Base-by-base conservation (phyloP, 2,888 invertebrate genomes). In the Branchipolynoe longqiensis region DNA sequence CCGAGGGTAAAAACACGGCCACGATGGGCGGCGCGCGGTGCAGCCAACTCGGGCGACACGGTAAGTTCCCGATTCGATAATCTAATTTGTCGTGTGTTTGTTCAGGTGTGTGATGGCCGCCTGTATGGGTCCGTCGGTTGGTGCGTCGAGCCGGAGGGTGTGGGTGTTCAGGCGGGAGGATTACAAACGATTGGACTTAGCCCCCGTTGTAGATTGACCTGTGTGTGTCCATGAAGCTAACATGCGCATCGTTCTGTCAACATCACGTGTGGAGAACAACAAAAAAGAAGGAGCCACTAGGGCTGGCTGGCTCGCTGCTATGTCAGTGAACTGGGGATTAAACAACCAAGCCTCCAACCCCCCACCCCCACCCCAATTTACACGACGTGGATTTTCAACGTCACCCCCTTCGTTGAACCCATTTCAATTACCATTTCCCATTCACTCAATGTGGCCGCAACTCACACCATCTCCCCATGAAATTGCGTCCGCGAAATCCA, bases 401-500 rank as follows among this genome's bases (percentile, higher is more conserved):
- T 48, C 48, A 12, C 48, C 48, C 69, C 18, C 69, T 25, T 58
- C 58, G 22, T 58, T 14, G 58, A 12, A 8, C 8, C 48, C 18
- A 8, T 48, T 18, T 18, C 48, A 48, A 8, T 48, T 48, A 8
- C 48, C 48, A 48, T 18, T 48, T 48, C 18, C 48, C 48, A 48
- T n/a, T n/a, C n/a, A n/a, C n/a, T n/a, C n/a, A n/a, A n/a, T n/a
- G n/a, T n/a, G n/a, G n/a, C n/a, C n/a, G n/a, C n/a, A n/a, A n/a
- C n/a, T 31, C 62, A 36, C 69, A 1, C 69, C 38, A 0, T 69
- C 69, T 38, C 22, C n/a, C 69, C 69, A 38, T 69, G 69, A 69
- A 69, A 69, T 69, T 38, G 38, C 69, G 69, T 69, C 69, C 69
- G n/a, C 22, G 69, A 69, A 69, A 69, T 69, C 69, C 69, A 69